Percentiles rank a stretch among this genome's conserved stretches.
phyloP scores from a whole-genome alignment of 1,140 invertebrate species.

The Nixonia krombeini region DNA sequence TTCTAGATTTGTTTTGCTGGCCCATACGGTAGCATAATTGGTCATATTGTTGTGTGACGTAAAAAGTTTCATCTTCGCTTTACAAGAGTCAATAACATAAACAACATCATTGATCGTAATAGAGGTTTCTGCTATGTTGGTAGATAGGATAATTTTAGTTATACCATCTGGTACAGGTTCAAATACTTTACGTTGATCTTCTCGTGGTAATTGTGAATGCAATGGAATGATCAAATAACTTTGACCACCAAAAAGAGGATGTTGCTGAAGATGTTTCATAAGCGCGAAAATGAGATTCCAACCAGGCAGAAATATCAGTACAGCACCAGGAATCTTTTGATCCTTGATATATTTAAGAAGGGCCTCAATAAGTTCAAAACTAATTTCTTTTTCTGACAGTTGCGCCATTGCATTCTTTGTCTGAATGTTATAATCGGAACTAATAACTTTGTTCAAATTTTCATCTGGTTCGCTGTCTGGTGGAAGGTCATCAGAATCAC shows the following conservation, averaged over 20 bases:
- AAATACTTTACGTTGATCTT: conserved; percentile 92
- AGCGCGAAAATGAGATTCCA: conserved; percentile 96
- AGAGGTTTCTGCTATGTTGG: conserved; percentile 94
- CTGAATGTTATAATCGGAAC: conserved; percentile 61
- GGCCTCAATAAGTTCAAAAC: conserved; percentile 92
- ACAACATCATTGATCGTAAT: conserved; percentile 98
- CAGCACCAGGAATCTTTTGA: conserved; percentile 83
- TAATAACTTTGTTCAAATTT: conserved; percentile 81
- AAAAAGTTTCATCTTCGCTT: conserved; percentile 96
- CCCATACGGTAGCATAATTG: conserved; percentile 95
- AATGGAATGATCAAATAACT: conserved; percentile 84
- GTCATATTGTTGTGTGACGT: conserved; percentile 97
- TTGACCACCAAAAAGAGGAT: conserved; percentile 81
- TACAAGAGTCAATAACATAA: conserved; percentile 95
- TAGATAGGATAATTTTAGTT: conserved; percentile 90
- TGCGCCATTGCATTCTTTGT: conserved; percentile 82
- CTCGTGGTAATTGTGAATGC: conserved; percentile 91
- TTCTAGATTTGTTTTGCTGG: conserved; percentile 91
- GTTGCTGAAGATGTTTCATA: conserved; percentile 86
- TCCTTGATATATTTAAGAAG: conserved; percentile 83
- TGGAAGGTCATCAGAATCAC: conserved; percentile 78
- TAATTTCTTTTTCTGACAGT: conserved; percentile 90
- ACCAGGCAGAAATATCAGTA: conserved; percentile 93
- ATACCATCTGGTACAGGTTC: conserved; percentile 80
- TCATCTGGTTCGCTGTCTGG: conserved; percentile 80